These are phyloP conservation scores for Microcebus griseorufus DNA, from an alignment of 2,113 vertebrate species.

Conservation along the genomic window DNA sequence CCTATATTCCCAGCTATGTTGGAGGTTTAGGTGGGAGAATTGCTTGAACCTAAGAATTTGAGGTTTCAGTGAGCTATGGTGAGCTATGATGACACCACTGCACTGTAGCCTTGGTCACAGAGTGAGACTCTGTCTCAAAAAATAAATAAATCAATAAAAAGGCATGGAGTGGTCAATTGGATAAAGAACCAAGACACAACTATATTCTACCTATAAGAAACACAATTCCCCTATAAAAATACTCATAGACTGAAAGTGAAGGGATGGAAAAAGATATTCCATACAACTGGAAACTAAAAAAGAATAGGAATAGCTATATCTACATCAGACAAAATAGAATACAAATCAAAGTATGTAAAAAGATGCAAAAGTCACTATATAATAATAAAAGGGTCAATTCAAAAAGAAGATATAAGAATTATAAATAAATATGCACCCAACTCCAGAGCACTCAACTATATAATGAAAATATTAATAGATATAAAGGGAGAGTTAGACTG, in stretches of 20 bases:
- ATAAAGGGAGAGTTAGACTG: background rate
- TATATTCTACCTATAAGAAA: background rate
- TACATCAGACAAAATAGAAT: background rate
- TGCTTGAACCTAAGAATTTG: too few species aligned
- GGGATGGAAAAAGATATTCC: background rate
- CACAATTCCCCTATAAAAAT: background rate
- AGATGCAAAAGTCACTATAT: background rate
- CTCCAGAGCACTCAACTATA: background rate
- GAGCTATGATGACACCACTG: too few species aligned
- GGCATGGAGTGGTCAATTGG: background rate
- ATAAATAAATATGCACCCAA: too few species aligned
- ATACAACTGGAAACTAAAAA: background rate
- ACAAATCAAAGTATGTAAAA: background rate
- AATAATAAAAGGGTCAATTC: background rate
- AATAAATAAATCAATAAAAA: background rate
- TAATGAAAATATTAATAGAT: background rate
- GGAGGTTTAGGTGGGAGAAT: too few species aligned
- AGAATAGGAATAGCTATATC: background rate
- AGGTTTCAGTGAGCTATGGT: too few species aligned
- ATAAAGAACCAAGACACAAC: background rate
- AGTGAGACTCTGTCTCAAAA: too few species aligned
- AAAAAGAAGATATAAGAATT: background rate
- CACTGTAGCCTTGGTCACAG: too few species aligned
- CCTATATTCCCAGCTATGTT: too few species aligned
- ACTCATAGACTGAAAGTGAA: background rate